Evolutionary conservation across 2,113 vertebrate genomes (phyloP), one percentile per base, ranked within the genome.

Genomic region (Saimiri boliviensis): DNA sequence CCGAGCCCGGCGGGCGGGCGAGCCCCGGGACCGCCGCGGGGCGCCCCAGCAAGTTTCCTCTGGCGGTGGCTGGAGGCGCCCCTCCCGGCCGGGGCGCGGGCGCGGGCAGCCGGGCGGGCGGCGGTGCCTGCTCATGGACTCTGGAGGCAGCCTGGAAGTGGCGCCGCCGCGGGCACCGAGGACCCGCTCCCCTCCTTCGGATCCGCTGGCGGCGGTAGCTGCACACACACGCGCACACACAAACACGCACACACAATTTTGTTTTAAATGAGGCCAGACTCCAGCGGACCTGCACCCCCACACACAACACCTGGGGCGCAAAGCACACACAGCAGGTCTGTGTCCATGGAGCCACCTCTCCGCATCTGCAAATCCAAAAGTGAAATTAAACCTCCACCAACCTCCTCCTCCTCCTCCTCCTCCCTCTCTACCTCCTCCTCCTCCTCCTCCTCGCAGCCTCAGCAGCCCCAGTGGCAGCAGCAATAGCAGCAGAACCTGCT

Each of bases 331-430:
- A 95, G 88, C 85, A 94, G 93, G 47, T 95, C 97, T 76, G 96
- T 32, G 93, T 97, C 98, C 90, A 91, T 45, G 92, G 82, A 97
- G 94, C 95, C 79, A 93, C 93, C 94, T 98, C 96, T 88, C 77
- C 71, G 73, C 96, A 88, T 70, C 90, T 97, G 96, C 98, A 98
- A 98, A 99, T 98, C 98, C 98, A 99, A 99, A 99, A 99, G 98
- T 98, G 98, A 99, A 99, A 99, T 98, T 97, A 98, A 98, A 98
- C 98, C 97, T 97, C 92, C 97, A 97, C 96, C 96, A 94, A 95
- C 98, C 98, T 97, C 97, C 97, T 97, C 97, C 96, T 93, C 97
- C 96, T 85, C 96, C 95, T 42, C 42, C 42, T 92, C 84, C 63
- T 54, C 45, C 95, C 63, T 45, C 74, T 73, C 76, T 25, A 52